Evolutionary conservation across 2,797 vertebrate genomes (phyloP).

Genomic region (Myotis planiceps): DNA sequence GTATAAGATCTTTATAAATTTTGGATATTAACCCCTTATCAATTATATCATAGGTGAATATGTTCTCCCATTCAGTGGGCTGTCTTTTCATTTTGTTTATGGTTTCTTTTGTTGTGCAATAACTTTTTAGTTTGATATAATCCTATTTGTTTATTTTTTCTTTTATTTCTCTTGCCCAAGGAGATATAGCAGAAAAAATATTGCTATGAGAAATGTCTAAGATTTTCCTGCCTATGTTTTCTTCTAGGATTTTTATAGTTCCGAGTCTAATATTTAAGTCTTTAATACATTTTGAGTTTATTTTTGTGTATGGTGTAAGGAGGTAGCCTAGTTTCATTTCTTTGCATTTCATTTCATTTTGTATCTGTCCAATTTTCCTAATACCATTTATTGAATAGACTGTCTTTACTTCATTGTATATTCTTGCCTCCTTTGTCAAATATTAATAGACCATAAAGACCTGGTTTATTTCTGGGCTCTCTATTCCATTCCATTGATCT

Average conservation of each 20-base stretch:
- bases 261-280: background rate
- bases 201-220: background rate
- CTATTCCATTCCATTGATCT: background rate
- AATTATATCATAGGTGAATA: background rate
- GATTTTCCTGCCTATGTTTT: background rate
- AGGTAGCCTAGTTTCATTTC: background rate
- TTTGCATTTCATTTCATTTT: background rate
- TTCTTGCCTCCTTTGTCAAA: background rate
- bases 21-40: background rate
- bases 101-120: background rate
- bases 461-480: background rate
- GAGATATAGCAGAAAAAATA: background rate
- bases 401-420: background rate
- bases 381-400: background rate
- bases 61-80: background rate
- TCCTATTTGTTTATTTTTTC: background rate
- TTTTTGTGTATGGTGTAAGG: background rate
- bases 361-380: background rate
- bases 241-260: background rate
- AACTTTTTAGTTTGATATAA: background rate
- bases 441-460: background rate
- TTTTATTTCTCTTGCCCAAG: background rate
- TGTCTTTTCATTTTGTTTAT: background rate
- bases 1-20: background rate
- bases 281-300: background rate